Base-by-base conservation (phyloP, 2,888 invertebrate genomes). In the Cryptus armator region DNA sequence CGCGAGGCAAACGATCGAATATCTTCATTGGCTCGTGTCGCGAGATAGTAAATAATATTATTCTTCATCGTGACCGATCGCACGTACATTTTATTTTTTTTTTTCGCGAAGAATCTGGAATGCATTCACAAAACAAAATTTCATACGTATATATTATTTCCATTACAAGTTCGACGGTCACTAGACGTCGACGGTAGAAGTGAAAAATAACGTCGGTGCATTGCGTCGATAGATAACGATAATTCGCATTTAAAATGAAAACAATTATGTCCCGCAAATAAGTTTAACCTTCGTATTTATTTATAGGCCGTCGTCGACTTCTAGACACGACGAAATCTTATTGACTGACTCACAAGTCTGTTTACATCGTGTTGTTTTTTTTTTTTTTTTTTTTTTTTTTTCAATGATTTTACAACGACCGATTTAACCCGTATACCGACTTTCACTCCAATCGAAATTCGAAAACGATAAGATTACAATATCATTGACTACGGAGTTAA, bases 1-100 rank as follows among this genome's bases (percentile, higher is more conserved):
- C 59, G 24, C 62, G 46, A 62, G 62, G 43, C 62, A 59, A 74
- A 59, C 32, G 29, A 74, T 62, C 62, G 48, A 24, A 44, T 62
- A 48, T 29, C 62, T 75, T 32, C 62, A 29, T 16, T 53, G 66
- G 76, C 76, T 64, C 66, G 53, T 66, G 76, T 76, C 43, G 16
- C 66, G 66, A 51, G 76, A 76, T 76, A 76, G 14, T 51, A 14
- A 12, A 43, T 43, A 56, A 32, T 71, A 72, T 44, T 67, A 44
- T 16, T 62, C n/a, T 44, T 19, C 71, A 72, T 32, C 19, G 72
- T 72, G 72, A 59, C 12, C 7, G 29, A 46, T 68, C 68, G 46
- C 68, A 48, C 46, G 68, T 66, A 53, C 62, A 14, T 7, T n/a
- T 48, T 59, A 14, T 14, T 19, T 29, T 32, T 32, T 59, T 62